Conservation (phyloP, 2,888 invertebrate genomes). For the Dicroscelio sp. region DNA sequence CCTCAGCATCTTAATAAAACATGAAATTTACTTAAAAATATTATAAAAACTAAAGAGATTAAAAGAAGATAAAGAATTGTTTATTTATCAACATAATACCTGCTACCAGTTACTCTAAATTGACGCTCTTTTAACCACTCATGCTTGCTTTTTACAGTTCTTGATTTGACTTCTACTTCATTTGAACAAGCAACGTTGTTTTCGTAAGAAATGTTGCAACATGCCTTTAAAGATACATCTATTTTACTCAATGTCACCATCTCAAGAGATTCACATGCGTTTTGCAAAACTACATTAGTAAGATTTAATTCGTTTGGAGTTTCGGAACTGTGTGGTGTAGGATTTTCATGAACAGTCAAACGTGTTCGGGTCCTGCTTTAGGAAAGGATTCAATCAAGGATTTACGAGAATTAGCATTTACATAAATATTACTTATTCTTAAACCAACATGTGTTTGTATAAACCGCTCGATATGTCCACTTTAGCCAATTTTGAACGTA, state of each 20-base stretch:
- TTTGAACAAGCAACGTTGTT: conserved; percentile 18
- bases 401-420: not conserved
- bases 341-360: too few species aligned
- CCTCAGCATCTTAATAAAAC: too few species aligned
- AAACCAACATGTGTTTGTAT: conserved; percentile 19
- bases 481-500: not conserved
- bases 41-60: not conserved
- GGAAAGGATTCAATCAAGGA: too few species aligned
- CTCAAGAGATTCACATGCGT: not conserved
- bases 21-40: not conserved
- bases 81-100: not conserved
- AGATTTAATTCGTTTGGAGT: too few species aligned
- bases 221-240: not conserved
- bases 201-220: not conserved
- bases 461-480: not conserved
- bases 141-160: conserved; percentile 34
- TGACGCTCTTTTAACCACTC: conserved; percentile 52
- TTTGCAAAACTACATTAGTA: not conserved
- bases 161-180: conserved; percentile 21
- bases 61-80: not conserved
- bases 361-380: too few species aligned
- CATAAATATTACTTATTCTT: conserved; percentile 19
- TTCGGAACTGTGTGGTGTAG: too few species aligned
- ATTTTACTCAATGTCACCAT: not conserved
- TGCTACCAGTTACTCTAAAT: conserved; percentile 22